These are phyloP conservation scores for Cyclura pinguis DNA, from an alignment of 2,797 vertebrate species.

Conservation along the genomic window DNA sequence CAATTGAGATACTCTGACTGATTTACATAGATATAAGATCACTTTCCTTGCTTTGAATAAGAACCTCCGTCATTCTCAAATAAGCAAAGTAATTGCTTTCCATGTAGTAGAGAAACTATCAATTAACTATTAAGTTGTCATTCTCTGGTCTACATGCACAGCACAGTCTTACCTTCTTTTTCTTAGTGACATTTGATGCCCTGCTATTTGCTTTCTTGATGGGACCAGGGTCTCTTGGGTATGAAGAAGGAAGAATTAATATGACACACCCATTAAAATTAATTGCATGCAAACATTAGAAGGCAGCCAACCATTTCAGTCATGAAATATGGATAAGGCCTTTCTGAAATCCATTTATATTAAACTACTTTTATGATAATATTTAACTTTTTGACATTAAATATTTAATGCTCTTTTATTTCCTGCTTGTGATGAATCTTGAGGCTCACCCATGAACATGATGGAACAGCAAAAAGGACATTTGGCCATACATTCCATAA, in stretches of 20 bases:
- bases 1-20: neutral
- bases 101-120: conserved; percentile 59
- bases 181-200: conserved; percentile 65
- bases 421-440: conserved; percentile 60
- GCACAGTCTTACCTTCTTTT: conserved; percentile 41
- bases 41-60: conserved; percentile 39
- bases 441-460: conserved; percentile 36
- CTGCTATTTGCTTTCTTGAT: conserved; percentile 69
- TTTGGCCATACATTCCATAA: neutral
- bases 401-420: conserved; percentile 78
- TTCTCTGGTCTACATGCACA: conserved; percentile 59
- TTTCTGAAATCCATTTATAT: conserved; percentile 82
- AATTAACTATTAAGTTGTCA: conserved; percentile 71
- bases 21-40: conserved; percentile 20
- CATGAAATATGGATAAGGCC: conserved; percentile 82
- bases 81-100: conserved; percentile 53
- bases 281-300: conserved; percentile 80
- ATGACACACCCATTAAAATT: conserved; percentile 79
- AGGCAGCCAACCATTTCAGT: conserved; percentile 73
- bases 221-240: conserved; percentile 53
- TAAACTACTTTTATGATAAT: conserved; percentile 84
- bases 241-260: conserved; percentile 64
- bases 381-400: conserved; percentile 81
- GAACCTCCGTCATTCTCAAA: conserved; percentile 22
- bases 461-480: conserved; percentile 34